phyloP scores from a whole-genome alignment of 2,888 invertebrate species.

The Teleogryllus oceanicus region DNA sequence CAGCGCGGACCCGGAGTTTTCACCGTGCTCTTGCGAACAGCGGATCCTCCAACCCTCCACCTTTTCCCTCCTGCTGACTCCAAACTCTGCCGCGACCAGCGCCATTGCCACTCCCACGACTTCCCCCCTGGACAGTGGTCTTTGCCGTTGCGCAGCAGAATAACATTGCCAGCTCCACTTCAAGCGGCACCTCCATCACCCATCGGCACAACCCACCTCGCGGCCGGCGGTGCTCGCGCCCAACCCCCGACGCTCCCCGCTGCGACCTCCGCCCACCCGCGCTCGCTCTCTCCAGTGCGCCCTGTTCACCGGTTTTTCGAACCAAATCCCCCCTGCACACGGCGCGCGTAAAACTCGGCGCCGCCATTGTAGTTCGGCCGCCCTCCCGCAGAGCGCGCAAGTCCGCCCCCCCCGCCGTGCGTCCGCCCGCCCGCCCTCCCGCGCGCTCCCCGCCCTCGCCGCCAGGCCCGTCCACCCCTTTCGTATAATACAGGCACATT shows the following conservation, averaged over 20 bases:
- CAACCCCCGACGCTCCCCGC: not conserved
- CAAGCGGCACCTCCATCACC: not conserved
- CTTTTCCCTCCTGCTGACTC: not conserved
- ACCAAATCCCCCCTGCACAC: not conserved
- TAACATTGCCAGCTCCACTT: not conserved
- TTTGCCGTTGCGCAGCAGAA: no score
- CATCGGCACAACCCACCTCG: not conserved
- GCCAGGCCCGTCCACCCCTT: not conserved
- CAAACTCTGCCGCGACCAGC: not conserved
- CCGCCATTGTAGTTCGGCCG: conserved; percentile 4
- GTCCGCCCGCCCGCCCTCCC: not conserved
- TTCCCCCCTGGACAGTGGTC: not conserved
- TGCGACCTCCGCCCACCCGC: not conserved
- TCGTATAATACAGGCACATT: conserved; percentile 18
- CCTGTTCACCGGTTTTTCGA: conserved; percentile 18
- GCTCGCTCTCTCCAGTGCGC: not conserved
- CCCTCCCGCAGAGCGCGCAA: conserved; percentile 1
- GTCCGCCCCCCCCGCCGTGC: not conserved
- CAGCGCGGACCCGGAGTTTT: no score
- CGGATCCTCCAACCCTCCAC: not conserved
- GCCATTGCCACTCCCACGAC: not conserved
- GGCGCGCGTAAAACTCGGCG: not conserved
- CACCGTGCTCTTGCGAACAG: no score
- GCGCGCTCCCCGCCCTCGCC: not conserved
- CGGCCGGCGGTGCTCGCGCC: not conserved